Evolutionary conservation across 2,113 vertebrate genomes (phyloP), one percentile per base, ranked within the genome.

Genomic region (Malaclemys terrapin): DNA sequence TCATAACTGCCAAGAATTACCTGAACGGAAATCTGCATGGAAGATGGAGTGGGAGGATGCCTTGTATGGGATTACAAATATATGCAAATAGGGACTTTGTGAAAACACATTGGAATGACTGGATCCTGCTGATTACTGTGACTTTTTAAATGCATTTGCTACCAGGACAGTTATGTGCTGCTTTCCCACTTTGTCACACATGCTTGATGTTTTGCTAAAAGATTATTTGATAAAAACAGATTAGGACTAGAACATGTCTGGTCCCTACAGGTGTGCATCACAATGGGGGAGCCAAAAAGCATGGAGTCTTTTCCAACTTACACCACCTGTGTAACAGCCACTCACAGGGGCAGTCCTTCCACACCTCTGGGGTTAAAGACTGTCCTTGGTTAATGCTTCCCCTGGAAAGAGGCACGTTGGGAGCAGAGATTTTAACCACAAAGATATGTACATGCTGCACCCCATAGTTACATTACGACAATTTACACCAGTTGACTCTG

Each of bases 181-280:
- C 7, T 79, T 97, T 86, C 78, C 86, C 95, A 94, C 59, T 93
- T 97, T 91, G 94, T 50, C 47, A 25, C 90, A 94, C 78, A 89
- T 29, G 56, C 91, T 97, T 97, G 84, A 97, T 95, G 92, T 94
- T 93, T 93, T 81, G 45, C 52, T 25, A 10, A 76, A 76, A 76
- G 25, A 47, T 57, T 82, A 65, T 96, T 97, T 93, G 97, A 95
- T 94, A 95, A 96, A 96, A 96, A 97, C 89, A 95, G 84, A 95
- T 52, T 6, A 17, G 14, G 47, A 8, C 22, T 57, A 92, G 53
- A 31, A 10, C 8, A 72, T 59, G 90, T 88, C 72, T 92, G 50
- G 78, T 25, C 25, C 8, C 53, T 59, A 20, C 24, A 81, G 82
- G 89, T 88, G 89, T 91, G 69, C 54, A 85, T 27, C 17, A 24